Evolutionary conservation across 2,888 invertebrate genomes (phyloP).

Genomic region (Ectemnius cavifrons): DNA sequence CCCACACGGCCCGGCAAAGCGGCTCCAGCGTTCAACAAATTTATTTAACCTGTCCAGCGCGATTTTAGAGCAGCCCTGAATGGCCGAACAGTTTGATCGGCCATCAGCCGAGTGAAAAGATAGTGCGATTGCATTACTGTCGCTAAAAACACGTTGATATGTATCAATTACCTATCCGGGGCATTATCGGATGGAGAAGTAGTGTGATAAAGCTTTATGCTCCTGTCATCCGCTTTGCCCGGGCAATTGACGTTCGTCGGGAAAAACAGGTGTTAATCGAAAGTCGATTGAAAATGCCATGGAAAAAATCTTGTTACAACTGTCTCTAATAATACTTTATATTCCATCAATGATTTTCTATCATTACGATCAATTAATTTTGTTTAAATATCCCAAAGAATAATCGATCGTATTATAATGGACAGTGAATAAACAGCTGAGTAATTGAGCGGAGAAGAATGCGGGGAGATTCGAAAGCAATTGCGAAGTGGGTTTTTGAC

Average conservation of each 20-base stretch:
- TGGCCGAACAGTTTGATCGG: neutral
- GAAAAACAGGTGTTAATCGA: too few species aligned
- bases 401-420: neutral
- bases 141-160: slow-evolving; percentile 4
- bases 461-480: neutral
- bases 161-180: neutral
- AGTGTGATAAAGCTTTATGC: neutral
- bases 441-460: neutral
- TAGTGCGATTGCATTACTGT: neutral
- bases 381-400: too few species aligned
- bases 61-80: too few species aligned
- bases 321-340: too few species aligned
- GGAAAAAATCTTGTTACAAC: too few species aligned
- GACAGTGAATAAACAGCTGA: neutral
- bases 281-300: too few species aligned
- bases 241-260: neutral
- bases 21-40: slow-evolving; percentile 6
- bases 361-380: neutral
- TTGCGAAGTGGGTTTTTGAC: slow-evolving; percentile 21
- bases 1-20: slow-evolving; percentile 12
- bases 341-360: neutral
- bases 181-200: neutral
- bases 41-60: neutral
- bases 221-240: neutral
- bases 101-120: neutral